Percentiles rank a stretch among this genome's conserved stretches.
Conservation (phyloP, 2,888 invertebrate genomes). For the Drosophila rubida region DNA sequence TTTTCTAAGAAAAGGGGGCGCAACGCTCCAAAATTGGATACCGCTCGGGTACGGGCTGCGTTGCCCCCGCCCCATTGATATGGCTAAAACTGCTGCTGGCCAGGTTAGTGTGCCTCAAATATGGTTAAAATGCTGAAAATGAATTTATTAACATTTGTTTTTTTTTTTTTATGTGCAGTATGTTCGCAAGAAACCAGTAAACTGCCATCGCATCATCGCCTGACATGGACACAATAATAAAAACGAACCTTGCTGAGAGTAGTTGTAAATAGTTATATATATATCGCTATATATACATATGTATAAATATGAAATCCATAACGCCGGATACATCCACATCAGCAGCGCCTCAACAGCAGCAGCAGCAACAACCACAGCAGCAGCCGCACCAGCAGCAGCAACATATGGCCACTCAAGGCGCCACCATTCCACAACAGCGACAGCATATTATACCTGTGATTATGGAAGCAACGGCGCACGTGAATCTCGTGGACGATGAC, state of each 20-base stretch:
- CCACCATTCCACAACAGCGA: slow-evolving; percentile 64
- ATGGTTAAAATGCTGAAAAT: slow-evolving; percentile 2
- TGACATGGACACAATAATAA: slow-evolving; percentile 63
- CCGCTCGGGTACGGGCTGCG: slow-evolving; percentile 4
- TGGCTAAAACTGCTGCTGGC: slow-evolving; percentile 76
- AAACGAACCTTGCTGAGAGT: slow-evolving; percentile 36
- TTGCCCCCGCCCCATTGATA: slow-evolving; percentile 44
- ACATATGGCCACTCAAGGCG: slow-evolving; percentile 49
- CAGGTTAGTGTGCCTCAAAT: slow-evolving; percentile 59
- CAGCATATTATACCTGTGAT: slow-evolving; percentile 64
- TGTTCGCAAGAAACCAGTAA: slow-evolving; percentile 69
- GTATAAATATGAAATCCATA: slow-evolving; percentile 71
- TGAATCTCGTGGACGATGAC: slow-evolving; percentile 82
- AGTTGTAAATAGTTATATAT: slow-evolving; percentile 53
- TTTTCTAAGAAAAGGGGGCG: slow-evolving; percentile 30
- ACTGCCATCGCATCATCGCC: slow-evolving; percentile 33
- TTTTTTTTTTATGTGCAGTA: slow-evolving; percentile 47
- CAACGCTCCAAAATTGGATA: slow-evolving; percentile 26
- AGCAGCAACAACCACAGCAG: slow-evolving; percentile 34
- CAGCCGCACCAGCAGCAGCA: slow-evolving; percentile 35
- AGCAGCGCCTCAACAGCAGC: slow-evolving; percentile 40
- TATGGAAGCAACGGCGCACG: slow-evolving; percentile 80
- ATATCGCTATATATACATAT: slow-evolving; percentile 11
- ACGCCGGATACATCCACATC: slow-evolving; percentile 70
- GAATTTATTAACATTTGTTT: background rate